These are phyloP conservation scores for Drosophila parvula DNA, from an alignment of 1,140 invertebrate species.

Conservation along the genomic window DNA sequence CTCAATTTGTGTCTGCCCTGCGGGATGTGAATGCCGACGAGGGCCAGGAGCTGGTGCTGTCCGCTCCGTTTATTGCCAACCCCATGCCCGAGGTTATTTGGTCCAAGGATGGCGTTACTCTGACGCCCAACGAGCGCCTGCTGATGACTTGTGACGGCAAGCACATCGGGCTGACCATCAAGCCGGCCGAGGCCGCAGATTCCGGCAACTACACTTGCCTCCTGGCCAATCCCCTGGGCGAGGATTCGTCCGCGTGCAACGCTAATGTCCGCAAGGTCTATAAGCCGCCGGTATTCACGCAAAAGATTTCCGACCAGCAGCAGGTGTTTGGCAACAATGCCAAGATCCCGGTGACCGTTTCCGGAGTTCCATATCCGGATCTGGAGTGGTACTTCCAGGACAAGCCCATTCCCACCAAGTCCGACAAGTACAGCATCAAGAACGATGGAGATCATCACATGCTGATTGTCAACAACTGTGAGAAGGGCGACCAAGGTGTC, in stretches of 20 bases:
- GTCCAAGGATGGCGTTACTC: conserved; percentile 90
- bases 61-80: conserved; percentile 91
- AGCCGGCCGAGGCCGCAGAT: conserved; percentile 88
- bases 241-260: conserved; percentile 88
- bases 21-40: conserved; percentile 91
- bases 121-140: conserved; percentile 87
- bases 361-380: conserved; percentile 94
- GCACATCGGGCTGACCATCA: conserved; percentile 90
- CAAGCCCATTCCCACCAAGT: conserved; percentile 86
- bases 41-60: conserved; percentile 88
- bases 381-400: conserved; percentile 94
- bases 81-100: conserved; percentile 93
- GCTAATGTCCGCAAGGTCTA: conserved; percentile 91
- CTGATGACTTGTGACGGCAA: conserved; percentile 92
- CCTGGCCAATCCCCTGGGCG: conserved; percentile 90
- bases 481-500: conserved; percentile 88
- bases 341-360: conserved; percentile 92
- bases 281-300: conserved; percentile 91
- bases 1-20: conserved; percentile 90
- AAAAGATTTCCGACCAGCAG: conserved; percentile 93
- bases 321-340: conserved; percentile 91
- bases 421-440: conserved; percentile 88
- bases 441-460: conserved; percentile 91
- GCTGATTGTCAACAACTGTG: conserved; percentile 90
- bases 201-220: conserved; percentile 91